Evolutionary conservation across 1,140 invertebrate species (phyloP), one percentile per base, ranked within the genome.

Genomic region (Antheraea mylitta): DNA sequence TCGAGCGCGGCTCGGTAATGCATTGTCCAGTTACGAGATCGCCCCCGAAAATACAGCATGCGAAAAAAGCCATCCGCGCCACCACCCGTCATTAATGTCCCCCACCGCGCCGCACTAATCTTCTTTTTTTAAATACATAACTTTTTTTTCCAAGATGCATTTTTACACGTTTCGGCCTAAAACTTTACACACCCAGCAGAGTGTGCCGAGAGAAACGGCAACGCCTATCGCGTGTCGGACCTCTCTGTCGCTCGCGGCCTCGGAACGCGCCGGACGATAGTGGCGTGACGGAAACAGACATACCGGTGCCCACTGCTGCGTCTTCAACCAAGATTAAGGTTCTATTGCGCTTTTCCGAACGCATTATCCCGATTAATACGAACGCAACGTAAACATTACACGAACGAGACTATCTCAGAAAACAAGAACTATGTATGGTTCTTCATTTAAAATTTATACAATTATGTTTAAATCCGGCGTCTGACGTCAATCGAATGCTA

Each of bases 41-140:
- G 74, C 87, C 87, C 86, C 87, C 89, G 79, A 90, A 90, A 90
- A 91, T 89, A 85, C 83, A 85, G 87, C 85, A 81, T 80, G 84
- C 84, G 87, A 90, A 91, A 91, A 91, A 91, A 90, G 76, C 81
- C 76, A 76, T 81, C 78, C 85, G 73, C 79, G 68, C 87, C 84
- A 84, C 86, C 87, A 79, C 89, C 87, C 87, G 69, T 76, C 81
- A 83, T 86, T 89, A 88, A 88, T 88, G 85, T 84, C 85, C 87
- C 87, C 89, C 86, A 80, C 84, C 87, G 83, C 88, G 11, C 8
- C 38, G 86, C 83, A 90, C 87, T 89, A 87, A 89, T 81, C 83
- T 87, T 91, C 87, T 91, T 90, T 91, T 91, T 61, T 91, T 91
- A 89, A 90, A 91, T 90, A 91, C 89, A 91, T 91, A 91, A 91